Conservation (phyloP, 2,888 invertebrate genomes). For the Drosophila kanekoi region DNA sequence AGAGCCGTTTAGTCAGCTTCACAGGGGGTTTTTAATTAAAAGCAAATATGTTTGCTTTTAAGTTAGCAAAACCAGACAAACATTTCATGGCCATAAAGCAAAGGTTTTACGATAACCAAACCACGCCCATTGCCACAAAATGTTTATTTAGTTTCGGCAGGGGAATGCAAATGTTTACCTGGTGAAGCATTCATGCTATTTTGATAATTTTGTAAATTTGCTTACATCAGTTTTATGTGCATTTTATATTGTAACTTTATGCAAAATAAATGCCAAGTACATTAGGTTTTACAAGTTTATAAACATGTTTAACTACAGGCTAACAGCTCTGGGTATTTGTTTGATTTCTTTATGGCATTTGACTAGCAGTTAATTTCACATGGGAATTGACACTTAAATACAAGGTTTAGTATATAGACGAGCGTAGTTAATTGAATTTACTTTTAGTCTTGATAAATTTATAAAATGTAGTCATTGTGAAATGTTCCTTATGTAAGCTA, state of each 20-base stretch:
- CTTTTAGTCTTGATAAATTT: too few relatives aligned
- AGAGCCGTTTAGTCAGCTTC: slow-evolving; percentile 4
- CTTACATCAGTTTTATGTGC: slow-evolving; percentile 29
- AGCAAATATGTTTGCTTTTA: slow-evolving; percentile 70
- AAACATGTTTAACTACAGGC: not conserved
- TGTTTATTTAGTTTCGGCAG: slow-evolving; percentile 38
- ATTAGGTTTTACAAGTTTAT: not conserved
- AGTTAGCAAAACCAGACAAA: slow-evolving; percentile 46
- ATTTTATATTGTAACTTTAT: slow-evolving; percentile 23
- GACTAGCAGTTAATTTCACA: too few relatives aligned
- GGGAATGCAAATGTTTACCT: slow-evolving; percentile 25
- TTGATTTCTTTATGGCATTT: not conserved
- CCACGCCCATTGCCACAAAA: slow-evolving; percentile 6
- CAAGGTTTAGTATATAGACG: too few relatives aligned
- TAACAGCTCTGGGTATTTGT: not conserved
- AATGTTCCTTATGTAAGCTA: too few relatives aligned
- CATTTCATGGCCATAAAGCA: slow-evolving; percentile 40
- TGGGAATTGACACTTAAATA: too few relatives aligned
- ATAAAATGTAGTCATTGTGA: too few relatives aligned
- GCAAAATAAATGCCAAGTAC: slow-evolving; percentile 9
- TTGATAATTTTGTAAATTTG: slow-evolving; percentile 32
- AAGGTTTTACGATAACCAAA: slow-evolving; percentile 22
- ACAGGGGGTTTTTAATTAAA: slow-evolving; percentile 65
- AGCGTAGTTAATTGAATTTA: too few relatives aligned
- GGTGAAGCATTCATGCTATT: slow-evolving; percentile 13